Conservation (phyloP, 2,797 vertebrate species). For the Labroides dimidiatus region DNA sequence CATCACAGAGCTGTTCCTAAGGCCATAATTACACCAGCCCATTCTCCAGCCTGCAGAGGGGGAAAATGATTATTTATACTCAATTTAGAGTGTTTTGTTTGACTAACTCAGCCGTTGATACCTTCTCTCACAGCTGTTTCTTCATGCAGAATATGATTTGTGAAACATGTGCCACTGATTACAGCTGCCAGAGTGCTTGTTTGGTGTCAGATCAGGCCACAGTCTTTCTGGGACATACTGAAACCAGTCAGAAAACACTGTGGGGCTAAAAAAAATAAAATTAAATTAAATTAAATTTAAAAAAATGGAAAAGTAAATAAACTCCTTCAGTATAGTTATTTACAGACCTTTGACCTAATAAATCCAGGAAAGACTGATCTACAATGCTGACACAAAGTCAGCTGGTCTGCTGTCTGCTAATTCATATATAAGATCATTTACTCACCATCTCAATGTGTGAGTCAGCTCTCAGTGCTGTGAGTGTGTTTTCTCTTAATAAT, state of each 20-base stretch:
- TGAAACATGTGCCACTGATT: background rate
- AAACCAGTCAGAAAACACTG: background rate
- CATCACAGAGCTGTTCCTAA: background rate
- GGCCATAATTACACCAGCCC: conserved; percentile 12
- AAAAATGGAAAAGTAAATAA: background rate
- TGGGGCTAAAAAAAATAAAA: no score
- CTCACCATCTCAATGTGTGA: conserved; percentile 27
- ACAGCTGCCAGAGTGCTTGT: background rate
- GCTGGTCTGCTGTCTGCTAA: conserved; percentile 22
- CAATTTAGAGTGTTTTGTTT: conserved; percentile 3
- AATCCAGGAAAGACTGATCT: conserved; percentile 24
- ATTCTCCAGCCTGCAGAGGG: background rate
- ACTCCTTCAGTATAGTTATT: background rate
- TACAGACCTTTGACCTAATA: background rate
- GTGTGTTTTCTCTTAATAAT: background rate
- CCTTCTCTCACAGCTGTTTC: background rate
- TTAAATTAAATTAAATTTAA: no score
- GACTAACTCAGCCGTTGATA: background rate
- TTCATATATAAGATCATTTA: conserved; percentile 15
- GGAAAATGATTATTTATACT: conserved; percentile 5
- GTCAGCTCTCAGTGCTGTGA: background rate
- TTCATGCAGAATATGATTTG: conserved; percentile 6
- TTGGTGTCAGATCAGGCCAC: conserved; percentile 3
- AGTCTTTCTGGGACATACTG: background rate
- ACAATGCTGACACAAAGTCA: conserved; percentile 33